Conservation (phyloP, 2,797 vertebrate species). For the Erpetoichthys calabaricus region DNA sequence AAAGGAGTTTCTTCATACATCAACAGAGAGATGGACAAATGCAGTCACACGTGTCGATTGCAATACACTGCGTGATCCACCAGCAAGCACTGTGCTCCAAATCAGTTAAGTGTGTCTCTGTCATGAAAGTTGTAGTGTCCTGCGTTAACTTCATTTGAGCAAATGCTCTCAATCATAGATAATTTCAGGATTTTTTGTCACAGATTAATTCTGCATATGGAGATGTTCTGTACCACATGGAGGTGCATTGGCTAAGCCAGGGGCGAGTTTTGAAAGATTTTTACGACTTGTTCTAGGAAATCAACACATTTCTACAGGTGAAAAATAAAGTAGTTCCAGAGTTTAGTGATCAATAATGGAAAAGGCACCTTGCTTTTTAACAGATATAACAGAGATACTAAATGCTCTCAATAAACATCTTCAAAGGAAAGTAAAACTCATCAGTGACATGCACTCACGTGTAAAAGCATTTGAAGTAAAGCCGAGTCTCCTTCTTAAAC, state of each 20-base stretch:
- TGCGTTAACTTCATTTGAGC: conserved; percentile 25
- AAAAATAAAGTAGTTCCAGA: conserved; percentile 25
- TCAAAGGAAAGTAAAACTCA: conserved; percentile 25
- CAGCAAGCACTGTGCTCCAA: conserved; percentile 29
- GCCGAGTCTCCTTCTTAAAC: conserved; percentile 18
- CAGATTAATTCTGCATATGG: conserved; percentile 16
- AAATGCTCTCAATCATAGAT: conserved; percentile 22
- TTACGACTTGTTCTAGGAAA: conserved; percentile 23
- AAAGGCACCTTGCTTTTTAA: conserved; percentile 27
- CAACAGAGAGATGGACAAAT: conserved; percentile 11
- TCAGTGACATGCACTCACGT: conserved; percentile 24
- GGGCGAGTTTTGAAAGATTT: conserved; percentile 22
- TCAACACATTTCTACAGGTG: conserved; percentile 20
- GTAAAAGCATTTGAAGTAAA: conserved; percentile 26
- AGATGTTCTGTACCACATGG: conserved; percentile 23
- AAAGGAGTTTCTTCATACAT: too few species aligned
- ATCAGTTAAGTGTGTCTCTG: conserved; percentile 23
- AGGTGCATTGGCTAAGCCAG: conserved; percentile 19
- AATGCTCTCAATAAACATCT: conserved; percentile 25
- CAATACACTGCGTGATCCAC: conserved; percentile 24
- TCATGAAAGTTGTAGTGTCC: conserved; percentile 27
- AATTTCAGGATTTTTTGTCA: conserved; percentile 22
- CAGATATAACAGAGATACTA: conserved; percentile 22
- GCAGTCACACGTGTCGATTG: conserved; percentile 11
- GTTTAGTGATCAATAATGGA: conserved; percentile 28